phyloP scores from a whole-genome alignment of 2,888 invertebrate genomes.

The Euclidia mi region DNA sequence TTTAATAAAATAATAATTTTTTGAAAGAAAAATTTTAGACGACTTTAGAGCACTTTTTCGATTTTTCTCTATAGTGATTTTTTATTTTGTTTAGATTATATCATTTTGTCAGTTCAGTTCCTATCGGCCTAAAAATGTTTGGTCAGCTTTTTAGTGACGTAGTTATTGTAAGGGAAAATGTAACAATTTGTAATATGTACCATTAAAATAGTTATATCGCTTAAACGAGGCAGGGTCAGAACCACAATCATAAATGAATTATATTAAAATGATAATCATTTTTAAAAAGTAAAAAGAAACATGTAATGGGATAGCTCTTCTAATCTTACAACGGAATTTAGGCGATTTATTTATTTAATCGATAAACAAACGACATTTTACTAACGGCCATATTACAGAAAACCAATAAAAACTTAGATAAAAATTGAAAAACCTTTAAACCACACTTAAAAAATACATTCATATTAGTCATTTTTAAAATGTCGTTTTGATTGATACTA shows the following conservation, averaged over 20 bases:
- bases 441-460: background rate
- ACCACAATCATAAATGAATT: constrained; percentile 82
- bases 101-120: constrained; percentile 77
- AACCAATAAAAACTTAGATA: background rate
- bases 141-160: constrained; percentile 79
- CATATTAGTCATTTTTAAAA: constrained; percentile 36
- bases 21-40: constrained; percentile 50
- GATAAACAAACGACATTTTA: constrained; percentile 36
- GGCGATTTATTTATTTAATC: constrained; percentile 40
- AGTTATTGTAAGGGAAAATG: constrained; percentile 61
- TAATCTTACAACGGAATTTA: constrained; percentile 57
- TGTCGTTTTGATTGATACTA: constrained; percentile 29
- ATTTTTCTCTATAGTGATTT: constrained; percentile 62
- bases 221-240: constrained; percentile 89
- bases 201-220: constrained; percentile 83
- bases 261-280: constrained; percentile 69
- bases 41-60: constrained; percentile 70
- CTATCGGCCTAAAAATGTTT: constrained; percentile 86
- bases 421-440: background rate
- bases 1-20: constrained; percentile 39
- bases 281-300: constrained; percentile 62
- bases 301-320: constrained; percentile 80
- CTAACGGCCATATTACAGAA: constrained; percentile 14
- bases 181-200: constrained; percentile 80
- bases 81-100: constrained; percentile 62